A percentile compares a stretch with the other conserved stretches of the same genome.
These are phyloP conservation scores for Bergia sp. DNA, from an alignment of 92 coral and sea anemone species.

Conservation along the genomic window DNA sequence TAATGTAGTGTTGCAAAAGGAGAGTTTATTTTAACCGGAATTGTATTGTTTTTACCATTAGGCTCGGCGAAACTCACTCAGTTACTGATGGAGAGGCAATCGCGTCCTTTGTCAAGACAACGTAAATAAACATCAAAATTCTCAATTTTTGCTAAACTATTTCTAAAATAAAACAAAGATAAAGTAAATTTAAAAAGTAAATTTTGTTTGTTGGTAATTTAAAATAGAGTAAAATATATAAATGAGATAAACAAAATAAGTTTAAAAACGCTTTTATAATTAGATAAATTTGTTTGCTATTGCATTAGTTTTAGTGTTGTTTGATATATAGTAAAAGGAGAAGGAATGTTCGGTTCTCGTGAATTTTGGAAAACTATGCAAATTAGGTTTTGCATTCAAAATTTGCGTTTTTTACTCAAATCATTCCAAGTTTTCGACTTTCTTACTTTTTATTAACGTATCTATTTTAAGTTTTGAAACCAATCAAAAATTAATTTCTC, in stretches of 20 bases:
- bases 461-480: too few relatives aligned
- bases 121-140: conserved; percentile 40
- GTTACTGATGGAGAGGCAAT: conserved; percentile 21
- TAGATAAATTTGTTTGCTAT: neutral
- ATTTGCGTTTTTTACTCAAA: too few relatives aligned
- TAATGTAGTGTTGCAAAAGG: neutral
- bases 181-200: neutral
- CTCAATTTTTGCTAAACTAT: conserved; percentile 8
- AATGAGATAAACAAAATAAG: conserved; percentile 17
- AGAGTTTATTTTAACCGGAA: neutral
- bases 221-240: neutral
- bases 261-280: neutral
- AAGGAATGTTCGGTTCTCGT: too few relatives aligned
- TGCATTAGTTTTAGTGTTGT: too few relatives aligned
- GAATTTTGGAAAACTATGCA: too few relatives aligned
- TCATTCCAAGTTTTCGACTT: too few relatives aligned
- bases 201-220: neutral
- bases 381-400: too few relatives aligned
- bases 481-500: too few relatives aligned
- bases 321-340: too few relatives aligned
- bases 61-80: conserved; percentile 31
- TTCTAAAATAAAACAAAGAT: conserved; percentile 31
- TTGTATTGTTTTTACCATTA: conserved; percentile 13
- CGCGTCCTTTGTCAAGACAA: conserved; percentile 41
- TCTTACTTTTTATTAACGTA: too few relatives aligned